A percentile compares a stretch with the other conserved stretches of the same genome.
Evolutionary conservation across 2,797 vertebrate species (phyloP).

Genomic region (Aplochiton taeniatus): DNA sequence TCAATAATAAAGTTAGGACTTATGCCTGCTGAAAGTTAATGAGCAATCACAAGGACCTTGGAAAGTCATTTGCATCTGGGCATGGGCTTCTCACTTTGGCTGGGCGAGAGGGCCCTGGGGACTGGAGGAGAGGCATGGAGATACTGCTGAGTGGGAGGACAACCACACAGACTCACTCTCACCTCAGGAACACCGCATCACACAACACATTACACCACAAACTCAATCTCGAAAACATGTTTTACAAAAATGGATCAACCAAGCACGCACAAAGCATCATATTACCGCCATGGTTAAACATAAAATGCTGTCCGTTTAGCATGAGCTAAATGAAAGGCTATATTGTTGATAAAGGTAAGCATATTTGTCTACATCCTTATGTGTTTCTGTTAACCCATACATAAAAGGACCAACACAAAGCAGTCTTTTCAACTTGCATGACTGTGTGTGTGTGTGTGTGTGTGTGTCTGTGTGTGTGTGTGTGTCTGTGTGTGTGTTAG

Average conservation of each 20-base stretch:
- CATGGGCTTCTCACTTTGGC: constrained; percentile 80
- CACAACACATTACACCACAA: not conserved
- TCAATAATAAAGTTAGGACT: constrained; percentile 99
- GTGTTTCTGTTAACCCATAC: not conserved
- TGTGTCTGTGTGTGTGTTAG: not conserved
- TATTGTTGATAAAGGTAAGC: too few relatives aligned
- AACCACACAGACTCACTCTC: not conserved
- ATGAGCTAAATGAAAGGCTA: too few relatives aligned
- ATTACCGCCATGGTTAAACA: too few relatives aligned
- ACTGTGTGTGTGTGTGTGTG: too few relatives aligned
- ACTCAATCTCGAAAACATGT: too few relatives aligned
- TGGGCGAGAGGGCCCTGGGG: constrained; percentile 73
- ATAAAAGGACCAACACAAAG: not conserved
- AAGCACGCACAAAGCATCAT: too few relatives aligned
- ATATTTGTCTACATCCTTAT: too few relatives aligned
- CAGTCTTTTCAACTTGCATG: too few relatives aligned
- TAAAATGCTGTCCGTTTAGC: too few relatives aligned
- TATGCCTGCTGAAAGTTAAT: constrained; percentile 96
- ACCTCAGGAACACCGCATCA: not conserved
- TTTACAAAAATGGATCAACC: too few relatives aligned
- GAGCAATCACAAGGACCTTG: constrained; percentile 95
- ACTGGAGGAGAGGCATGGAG: constrained; percentile 48
- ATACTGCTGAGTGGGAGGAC: constrained; percentile 42
- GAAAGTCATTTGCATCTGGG: constrained; percentile 93
- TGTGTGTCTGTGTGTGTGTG: too few relatives aligned